phyloP scores from a whole-genome alignment of 2,797 vertebrate genomes.

The Phrynocephalus guinanensis region DNA sequence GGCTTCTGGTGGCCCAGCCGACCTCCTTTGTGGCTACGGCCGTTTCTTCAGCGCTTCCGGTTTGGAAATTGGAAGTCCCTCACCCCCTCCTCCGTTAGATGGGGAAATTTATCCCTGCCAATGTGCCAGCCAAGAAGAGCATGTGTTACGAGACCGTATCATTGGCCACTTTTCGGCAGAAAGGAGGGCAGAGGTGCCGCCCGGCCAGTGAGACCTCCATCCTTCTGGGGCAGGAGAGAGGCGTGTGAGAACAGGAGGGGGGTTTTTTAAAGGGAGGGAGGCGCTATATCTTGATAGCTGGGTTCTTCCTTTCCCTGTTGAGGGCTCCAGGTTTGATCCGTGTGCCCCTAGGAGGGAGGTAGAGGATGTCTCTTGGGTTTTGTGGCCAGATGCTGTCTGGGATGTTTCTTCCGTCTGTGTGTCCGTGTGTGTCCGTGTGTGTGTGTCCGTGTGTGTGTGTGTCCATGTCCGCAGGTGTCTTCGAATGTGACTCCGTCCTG shows the following conservation, averaged over 20 bases:
- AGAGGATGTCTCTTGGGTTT: not conserved
- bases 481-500: not conserved
- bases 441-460: too few relatives aligned
- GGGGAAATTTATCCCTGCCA: not conserved
- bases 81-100: not conserved
- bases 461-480: not conserved
- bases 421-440: too few relatives aligned
- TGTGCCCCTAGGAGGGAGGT: too few relatives aligned
- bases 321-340: not conserved
- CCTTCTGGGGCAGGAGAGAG: too few relatives aligned
- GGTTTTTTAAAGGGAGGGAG: not conserved
- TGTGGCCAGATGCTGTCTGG: not conserved
- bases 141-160: too few relatives aligned
- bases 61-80: not conserved
- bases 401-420: too few relatives aligned
- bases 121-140: too few relatives aligned
- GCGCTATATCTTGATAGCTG: not conserved
- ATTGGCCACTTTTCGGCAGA: not conserved
- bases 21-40: not conserved
- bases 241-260: too few relatives aligned
- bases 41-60: not conserved
- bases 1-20: not conserved
- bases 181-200: accelerated
- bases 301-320: not conserved
- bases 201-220: too few relatives aligned